Evolutionary conservation across 2,797 vertebrate species (phyloP), one percentile per base, ranked within the genome.

Genomic region (Otolemur crassicaudatus): DNA sequence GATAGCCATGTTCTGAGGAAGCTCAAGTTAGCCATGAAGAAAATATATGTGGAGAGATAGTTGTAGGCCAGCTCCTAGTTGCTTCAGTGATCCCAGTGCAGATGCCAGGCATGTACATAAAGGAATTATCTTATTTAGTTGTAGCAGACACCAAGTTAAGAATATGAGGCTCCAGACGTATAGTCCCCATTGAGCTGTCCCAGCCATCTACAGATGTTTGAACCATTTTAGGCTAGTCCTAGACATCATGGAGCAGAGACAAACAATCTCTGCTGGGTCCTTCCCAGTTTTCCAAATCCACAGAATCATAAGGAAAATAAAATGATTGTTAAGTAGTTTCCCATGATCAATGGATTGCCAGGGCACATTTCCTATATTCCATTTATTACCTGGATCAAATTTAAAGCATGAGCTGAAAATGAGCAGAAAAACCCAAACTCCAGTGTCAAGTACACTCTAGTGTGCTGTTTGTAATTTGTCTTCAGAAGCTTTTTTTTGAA

Each of bases 401-500:
- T 92, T 49, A 49, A 73, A 61, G n/a, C 53, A 40, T 49, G n/a
- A 17, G n/a, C 37, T 73, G 73, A 61, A 4, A 16, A 22, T 75
- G 25, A 73, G 27, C 77, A 70, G 75, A 92, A 31, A n/a, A 89
- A 61, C 11, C 20, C 83, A 58, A 95, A 77, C 22, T 90, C 10
- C 65, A 80, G 10, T 89, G 17, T 75, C 58, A 88, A 76, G 25
- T 60, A 72, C 40, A 75, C 69, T 90, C 53, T 69, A 56, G 31
- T 63, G 61, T 91, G 31, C 81, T 90, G 40, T 87, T 91, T 61
- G 11, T 82, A 92, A 87, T 92, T 95, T 90, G 40, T 65, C 80
- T 95, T 67, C 43, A 80, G 31, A 53, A 76, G 13, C 13, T 79
- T 91, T 70, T 61, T 58, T 90, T 84, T 87, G 53, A 91, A 90